These are phyloP conservation scores for Florisuga fusca DNA, from an alignment of 2,797 vertebrate genomes.

Conservation along the genomic window DNA sequence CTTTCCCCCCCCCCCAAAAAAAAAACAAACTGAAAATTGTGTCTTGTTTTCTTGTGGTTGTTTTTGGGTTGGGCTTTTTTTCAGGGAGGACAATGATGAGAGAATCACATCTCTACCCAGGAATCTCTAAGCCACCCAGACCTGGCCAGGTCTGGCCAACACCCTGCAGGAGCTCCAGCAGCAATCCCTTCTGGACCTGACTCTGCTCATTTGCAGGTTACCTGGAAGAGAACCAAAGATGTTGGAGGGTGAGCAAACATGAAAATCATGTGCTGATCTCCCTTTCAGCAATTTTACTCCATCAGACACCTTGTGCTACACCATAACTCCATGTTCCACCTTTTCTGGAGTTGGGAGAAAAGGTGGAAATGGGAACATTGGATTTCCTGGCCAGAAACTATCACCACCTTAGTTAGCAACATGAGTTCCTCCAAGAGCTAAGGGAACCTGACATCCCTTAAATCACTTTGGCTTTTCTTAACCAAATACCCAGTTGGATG, in stretches of 20 bases:
- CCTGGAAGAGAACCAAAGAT: neutral
- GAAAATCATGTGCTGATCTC: fast-evolving
- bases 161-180: neutral
- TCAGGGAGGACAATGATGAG: too few species aligned
- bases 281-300: neutral
- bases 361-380: fast-evolving
- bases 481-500: neutral
- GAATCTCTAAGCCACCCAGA: neutral
- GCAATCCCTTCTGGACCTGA: neutral
- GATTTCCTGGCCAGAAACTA: neutral
- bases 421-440: fast-evolving
- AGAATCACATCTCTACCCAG: neutral
- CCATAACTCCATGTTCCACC: fast-evolving
- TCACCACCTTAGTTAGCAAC: neutral
- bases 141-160: neutral
- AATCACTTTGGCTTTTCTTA: neutral
- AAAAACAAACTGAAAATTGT: too few species aligned
- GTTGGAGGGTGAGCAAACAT: neutral
- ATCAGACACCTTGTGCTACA: fast-evolving
- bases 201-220: fast-evolving
- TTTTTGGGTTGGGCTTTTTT: neutral
- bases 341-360: neutral
- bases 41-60: neutral
- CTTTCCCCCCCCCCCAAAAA: neutral
- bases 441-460: neutral